Percentiles rank a stretch among this genome's conserved stretches.
Conservation (phyloP, 2,888 invertebrate species). For the Leptopilina myrica region DNA sequence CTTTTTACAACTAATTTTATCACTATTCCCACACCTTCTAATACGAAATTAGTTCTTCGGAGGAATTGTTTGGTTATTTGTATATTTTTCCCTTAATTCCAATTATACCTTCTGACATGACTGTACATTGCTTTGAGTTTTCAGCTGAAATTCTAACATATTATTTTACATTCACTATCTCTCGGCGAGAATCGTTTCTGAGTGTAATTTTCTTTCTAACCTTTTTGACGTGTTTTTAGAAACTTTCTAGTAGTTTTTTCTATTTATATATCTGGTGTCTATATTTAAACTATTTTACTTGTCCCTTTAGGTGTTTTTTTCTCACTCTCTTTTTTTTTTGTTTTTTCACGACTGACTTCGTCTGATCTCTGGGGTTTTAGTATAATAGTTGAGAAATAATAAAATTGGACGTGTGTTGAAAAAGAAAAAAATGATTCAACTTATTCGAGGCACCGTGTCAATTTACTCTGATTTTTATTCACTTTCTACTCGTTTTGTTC, state of each 20-base stretch:
- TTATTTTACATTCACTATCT: neutral
- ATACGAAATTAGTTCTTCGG: neutral
- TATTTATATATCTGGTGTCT: neutral
- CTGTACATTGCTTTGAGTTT: neutral
- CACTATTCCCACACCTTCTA: constrained; percentile 34
- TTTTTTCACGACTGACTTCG: constrained; percentile 9
- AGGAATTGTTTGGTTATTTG: constrained; percentile 43
- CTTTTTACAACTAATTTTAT: constrained; percentile 44
- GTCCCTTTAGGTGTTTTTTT: neutral
- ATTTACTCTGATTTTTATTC: constrained; percentile 19
- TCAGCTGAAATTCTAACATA: constrained; percentile 3
- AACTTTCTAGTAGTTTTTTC: neutral
- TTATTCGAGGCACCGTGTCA: constrained; percentile 24
- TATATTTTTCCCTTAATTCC: constrained; percentile 33
- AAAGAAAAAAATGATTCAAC: constrained; percentile 20
- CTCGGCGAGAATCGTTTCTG: no score
- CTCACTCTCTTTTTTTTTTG: neutral
- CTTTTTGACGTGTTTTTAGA: neutral
- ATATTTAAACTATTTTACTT: constrained; percentile 1
- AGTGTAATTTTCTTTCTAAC: no score
- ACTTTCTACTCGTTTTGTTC: constrained; percentile 22
- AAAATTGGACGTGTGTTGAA: neutral
- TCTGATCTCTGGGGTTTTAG: neutral
- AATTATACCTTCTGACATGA: constrained; percentile 17
- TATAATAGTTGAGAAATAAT: constrained; percentile 26